Percentiles rank a stretch among this genome's conserved stretches.
Evolutionary conservation across 2,888 invertebrate species (phyloP).

Genomic region (Brassicogethes aeneus): DNA sequence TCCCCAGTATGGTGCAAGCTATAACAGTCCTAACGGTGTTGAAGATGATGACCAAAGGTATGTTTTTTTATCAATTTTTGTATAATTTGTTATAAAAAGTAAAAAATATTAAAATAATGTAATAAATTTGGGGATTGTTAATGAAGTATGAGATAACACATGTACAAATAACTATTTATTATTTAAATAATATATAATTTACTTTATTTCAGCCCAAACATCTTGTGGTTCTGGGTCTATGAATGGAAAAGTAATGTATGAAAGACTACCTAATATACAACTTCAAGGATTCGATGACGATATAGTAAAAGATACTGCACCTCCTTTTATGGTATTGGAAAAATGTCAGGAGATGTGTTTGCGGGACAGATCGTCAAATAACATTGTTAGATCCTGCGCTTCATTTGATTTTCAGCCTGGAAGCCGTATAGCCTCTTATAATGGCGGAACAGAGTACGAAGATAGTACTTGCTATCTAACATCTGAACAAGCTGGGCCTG

Average conservation of each 20-base stretch:
- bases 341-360: conserved; percentile 76
- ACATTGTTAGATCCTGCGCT: conserved; percentile 74
- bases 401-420: conserved; percentile 90
- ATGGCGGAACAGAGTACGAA: conserved; percentile 73
- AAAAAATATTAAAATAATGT: conserved; percentile 3
- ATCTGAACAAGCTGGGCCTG: conserved; percentile 76
- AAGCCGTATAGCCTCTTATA: conserved; percentile 73
- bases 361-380: conserved; percentile 69
- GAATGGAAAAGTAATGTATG: conserved; percentile 75
- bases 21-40: conserved; percentile 76
- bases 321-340: conserved; percentile 79
- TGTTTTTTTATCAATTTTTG: too few species aligned
- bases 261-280: conserved; percentile 81
- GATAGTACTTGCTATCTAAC: conserved; percentile 83
- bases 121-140: too few species aligned
- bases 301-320: conserved; percentile 74
- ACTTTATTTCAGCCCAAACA: conserved; percentile 61
- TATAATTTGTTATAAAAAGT: conserved; percentile 8
- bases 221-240: conserved; percentile 80
- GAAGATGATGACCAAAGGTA: conserved; percentile 74
- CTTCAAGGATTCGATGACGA: conserved; percentile 85
- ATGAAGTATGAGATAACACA: too few species aligned
- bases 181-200: too few species aligned
- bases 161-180: too few species aligned
- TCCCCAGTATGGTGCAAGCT: conserved; percentile 70